These are phyloP conservation scores for Clarias fuscus DNA, from an alignment of 2,797 vertebrate species.

Conservation along the genomic window DNA sequence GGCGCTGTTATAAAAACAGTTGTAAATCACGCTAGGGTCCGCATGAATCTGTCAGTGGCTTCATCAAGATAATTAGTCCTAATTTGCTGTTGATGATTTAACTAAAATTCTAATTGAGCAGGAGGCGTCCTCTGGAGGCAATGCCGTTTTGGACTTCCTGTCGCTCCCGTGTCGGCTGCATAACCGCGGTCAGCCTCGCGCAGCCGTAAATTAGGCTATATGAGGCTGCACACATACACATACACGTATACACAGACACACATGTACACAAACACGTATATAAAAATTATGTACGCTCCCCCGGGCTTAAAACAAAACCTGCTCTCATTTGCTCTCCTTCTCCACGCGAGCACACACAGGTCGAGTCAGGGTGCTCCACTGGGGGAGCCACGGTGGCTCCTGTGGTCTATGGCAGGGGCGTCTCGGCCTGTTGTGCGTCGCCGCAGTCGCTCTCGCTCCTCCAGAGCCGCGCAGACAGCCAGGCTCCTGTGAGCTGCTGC, in stretches of 20 bases:
- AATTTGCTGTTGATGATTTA: conserved; percentile 73
- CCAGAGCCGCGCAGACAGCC: conserved; percentile 54
- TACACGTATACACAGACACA: conserved; percentile 5
- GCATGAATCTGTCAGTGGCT: conserved; percentile 69
- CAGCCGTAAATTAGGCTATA: conserved; percentile 27
- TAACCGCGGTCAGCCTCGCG: conserved; percentile 64
- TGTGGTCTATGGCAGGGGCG: conserved; percentile 55
- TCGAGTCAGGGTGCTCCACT: conserved; percentile 47
- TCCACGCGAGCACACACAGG: conserved; percentile 39
- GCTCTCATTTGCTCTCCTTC: conserved; percentile 45
- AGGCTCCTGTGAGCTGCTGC: conserved; percentile 46
- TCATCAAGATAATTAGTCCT: conserved; percentile 72
- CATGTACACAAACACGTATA: conserved; percentile 13
- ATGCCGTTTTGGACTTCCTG: conserved; percentile 62
- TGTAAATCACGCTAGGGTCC: conserved; percentile 65
- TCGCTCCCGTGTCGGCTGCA: conserved; percentile 62
- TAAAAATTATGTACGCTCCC: conserved; percentile 23
- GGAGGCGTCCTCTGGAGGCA: conserved; percentile 35
- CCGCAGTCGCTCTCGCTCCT: conserved; percentile 54
- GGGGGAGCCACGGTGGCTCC: conserved; percentile 57
- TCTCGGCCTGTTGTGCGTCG: conserved; percentile 58
- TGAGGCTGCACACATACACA: conserved; percentile 13
- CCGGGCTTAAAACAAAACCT: conserved; percentile 47
- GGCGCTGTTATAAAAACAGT: conserved; percentile 61
- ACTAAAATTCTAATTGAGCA: conserved; percentile 65